Base-by-base conservation (phyloP, 2,888 invertebrate species). In the Caenorhabditis imperialis region DNA sequence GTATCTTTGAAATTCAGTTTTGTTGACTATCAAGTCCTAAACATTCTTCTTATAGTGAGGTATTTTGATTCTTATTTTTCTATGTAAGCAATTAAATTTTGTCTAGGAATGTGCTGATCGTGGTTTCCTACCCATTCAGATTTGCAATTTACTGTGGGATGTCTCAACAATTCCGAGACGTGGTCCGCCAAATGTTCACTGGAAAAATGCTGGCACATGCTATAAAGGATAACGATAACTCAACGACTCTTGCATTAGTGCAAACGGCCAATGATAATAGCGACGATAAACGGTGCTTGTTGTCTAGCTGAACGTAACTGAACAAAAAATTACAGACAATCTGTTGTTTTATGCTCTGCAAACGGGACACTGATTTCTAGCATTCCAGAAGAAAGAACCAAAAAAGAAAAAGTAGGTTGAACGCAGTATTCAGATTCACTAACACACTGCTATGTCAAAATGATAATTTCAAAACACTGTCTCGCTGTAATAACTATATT, bases 61-160 rank as follows among this genome's bases (percentile, higher is more conserved):
- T 85, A 63, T 10, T 22, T 42, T 6, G 10, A n/a, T 22, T 20
- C 23, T 38, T 30, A 7, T 42, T n/a, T 14, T n/a, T 5, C 12
- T 33, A 25, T 27, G 0, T 18, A 20, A 18, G 10, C n/a, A 7
- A 45, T 48, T 16, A 54, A 16, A 44, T 18, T 22, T 18, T 33
- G 18, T 83, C 61, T 40, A 86, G 94, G 12, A 96, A 96, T 90
- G 94, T 96, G 90, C 93, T 94, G 88, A 93, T 96, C 73, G 93
- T 95, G 69, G 91, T 94, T 38, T 94, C 94, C 48, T 95, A 95
- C 89, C 95, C 95, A 12, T 83, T 91, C 67, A 95, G 96, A 89
- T 96, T 96, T 87, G 95, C 94, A 72, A 95, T 96, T 79, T 96
- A 96, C 88, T 96, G 95, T 88, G 82, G 84, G 40, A 85, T 85